Evolutionary conservation across 2,797 vertebrate species (phyloP).

Genomic region (Spinus pinus): DNA sequence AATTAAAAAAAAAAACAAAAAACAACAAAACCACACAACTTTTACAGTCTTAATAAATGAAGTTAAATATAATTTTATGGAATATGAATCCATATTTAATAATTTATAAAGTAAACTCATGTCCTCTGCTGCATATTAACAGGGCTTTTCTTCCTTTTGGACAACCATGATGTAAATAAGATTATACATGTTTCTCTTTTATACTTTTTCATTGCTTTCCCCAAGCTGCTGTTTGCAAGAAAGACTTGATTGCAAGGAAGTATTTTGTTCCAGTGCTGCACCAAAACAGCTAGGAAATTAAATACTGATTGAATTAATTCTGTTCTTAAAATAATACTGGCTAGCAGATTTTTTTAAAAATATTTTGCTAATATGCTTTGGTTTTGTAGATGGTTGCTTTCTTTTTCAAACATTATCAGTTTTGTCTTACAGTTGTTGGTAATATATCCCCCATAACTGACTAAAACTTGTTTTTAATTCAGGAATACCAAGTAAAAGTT

Average conservation of each 20-base stretch:
- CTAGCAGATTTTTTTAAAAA: not conserved
- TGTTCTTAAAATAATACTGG: not conserved
- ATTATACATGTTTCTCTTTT: not conserved
- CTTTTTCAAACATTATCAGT: not conserved
- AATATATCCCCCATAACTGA: not conserved
- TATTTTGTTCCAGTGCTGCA: not conserved
- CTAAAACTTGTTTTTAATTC: not conserved
- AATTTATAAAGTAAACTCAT: not conserved
- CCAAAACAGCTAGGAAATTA: not conserved
- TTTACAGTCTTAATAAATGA: not conserved
- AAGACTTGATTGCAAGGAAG: not conserved
- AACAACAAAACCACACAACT: not conserved
- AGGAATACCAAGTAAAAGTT: not conserved
- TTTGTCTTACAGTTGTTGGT: not conserved
- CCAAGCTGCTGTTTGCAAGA: not conserved
- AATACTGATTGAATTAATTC: not conserved
- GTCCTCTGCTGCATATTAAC: not conserved
- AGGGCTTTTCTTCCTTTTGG: not conserved
- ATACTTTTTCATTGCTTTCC: not conserved
- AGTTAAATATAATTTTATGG: not conserved
- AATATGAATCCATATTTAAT: not conserved
- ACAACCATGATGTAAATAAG: not conserved
- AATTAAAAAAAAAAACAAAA: not conserved
- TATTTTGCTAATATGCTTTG: not conserved
- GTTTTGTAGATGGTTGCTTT: not conserved